Evolutionary conservation across 2,113 vertebrate genomes (phyloP).

Genomic region (Atlantisia rogersi): DNA sequence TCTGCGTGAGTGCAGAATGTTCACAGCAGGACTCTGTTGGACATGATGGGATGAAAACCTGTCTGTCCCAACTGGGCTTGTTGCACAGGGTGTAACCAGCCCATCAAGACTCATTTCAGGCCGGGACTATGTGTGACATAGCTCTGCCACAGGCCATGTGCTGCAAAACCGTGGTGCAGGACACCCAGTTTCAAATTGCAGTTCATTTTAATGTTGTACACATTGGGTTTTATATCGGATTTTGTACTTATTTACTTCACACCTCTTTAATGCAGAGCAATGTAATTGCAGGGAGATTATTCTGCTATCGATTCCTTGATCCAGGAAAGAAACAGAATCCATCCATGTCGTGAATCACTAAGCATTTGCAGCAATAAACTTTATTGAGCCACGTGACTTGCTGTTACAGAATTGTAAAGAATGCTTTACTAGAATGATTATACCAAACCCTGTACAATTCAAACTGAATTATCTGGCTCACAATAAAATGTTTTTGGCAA

Average conservation of each 20-base stretch:
- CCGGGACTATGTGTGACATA: neutral
- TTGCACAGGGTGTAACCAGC: neutral
- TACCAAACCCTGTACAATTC: conserved; percentile 36
- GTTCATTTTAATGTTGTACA: neutral
- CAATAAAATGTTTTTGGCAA: conserved; percentile 62
- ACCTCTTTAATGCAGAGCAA: conserved; percentile 42
- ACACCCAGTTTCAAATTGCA: neutral
- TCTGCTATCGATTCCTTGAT: conserved; percentile 67
- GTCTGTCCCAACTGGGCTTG: neutral
- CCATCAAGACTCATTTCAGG: neutral
- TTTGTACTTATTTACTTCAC: conserved; percentile 47
- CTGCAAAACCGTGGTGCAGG: neutral
- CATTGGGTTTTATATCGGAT: conserved; percentile 7
- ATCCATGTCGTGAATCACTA: conserved; percentile 58
- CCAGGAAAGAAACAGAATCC: conserved; percentile 47
- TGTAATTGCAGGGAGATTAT: conserved; percentile 57
- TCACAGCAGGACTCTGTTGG: neutral
- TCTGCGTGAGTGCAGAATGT: neutral
- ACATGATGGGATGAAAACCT: neutral
- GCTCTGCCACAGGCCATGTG: neutral
- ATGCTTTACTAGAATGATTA: conserved; percentile 60
- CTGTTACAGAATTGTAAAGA: conserved; percentile 66
- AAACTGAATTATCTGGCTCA: conserved; percentile 53
- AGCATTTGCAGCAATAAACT: conserved; percentile 58
- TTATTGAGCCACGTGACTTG: conserved; percentile 53